Base-by-base conservation (phyloP, 2,888 invertebrate species). In the Erynnis tages region DNA sequence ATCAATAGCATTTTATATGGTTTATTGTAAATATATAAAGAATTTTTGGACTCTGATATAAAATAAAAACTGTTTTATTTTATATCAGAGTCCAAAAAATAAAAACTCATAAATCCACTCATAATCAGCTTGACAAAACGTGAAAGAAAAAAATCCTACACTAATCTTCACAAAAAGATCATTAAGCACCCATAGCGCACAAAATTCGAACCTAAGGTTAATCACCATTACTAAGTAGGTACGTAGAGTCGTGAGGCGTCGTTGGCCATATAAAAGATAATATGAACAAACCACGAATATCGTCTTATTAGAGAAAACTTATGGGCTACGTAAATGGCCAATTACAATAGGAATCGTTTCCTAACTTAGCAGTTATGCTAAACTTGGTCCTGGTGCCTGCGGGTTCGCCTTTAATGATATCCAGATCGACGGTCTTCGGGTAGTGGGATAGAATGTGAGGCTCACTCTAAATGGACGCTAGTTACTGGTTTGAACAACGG, bases 241-340 rank as follows among this genome's bases (percentile, higher is more conserved):
- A 57, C 54, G 46, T 54, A 54, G 56, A 66, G 60, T 70, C 67
- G 69, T 69, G 69, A 69, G 64, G 58, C 62, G 55, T 59, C 55
- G 54, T 54, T 54, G 57, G 67, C 64, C 65, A 67, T 66, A 61
- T 62, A 59, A 58, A 57, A 58, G 66, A 69, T 65, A 63, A 61
- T 64, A 66, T 65, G 67, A 69, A 69, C 67, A 63, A 65, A 66
- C 65, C 57, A 58, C 63, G 62, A 68, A 71, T 73, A 76, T 71
- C 66, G 63, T 65, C 69, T 71, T 67, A 76, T 79, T 77, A 77
- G 65, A 66, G 60, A 65, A 61, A 68, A 77, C 67, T 75, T 78
- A 79, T 74, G 59, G 67, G 53, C 69, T 64, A 72, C 73, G 73
- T 69, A 69, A 70, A 67, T 65, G 65, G 69, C 67, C 76, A 78